Evolutionary conservation across 2,888 invertebrate species (phyloP).

Genomic region (Agriopis leucophaearia): DNA sequence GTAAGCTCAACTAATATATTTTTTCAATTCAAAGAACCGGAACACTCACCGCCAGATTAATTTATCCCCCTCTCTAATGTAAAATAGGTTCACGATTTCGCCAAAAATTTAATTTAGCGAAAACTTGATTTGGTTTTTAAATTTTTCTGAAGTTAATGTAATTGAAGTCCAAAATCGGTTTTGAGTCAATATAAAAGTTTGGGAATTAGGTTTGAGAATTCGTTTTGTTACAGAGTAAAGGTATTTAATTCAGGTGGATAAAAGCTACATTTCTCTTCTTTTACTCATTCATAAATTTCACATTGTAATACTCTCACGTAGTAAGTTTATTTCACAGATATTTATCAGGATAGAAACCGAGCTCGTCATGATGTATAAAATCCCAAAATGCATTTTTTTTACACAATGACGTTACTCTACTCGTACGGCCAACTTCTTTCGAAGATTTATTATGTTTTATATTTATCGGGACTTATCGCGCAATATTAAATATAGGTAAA

Average conservation of each 20-base stretch:
- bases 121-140: slow-evolving; percentile 30
- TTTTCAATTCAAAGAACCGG: not conserved
- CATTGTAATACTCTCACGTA: not conserved
- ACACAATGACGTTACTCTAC: too few relatives aligned
- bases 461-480: too few relatives aligned
- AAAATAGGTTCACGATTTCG: slow-evolving; percentile 10
- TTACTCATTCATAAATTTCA: not conserved
- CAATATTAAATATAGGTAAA: too few relatives aligned
- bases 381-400: too few relatives aligned
- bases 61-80: not conserved
- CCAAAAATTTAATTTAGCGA: slow-evolving; percentile 30
- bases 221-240: slow-evolving; percentile 9
- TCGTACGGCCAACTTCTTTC: too few relatives aligned
- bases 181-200: slow-evolving; percentile 32
- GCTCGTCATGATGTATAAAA: too few relatives aligned
- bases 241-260: too few relatives aligned
- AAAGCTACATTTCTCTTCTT: not conserved
- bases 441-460: too few relatives aligned
- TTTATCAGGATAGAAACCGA: too few relatives aligned
- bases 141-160: slow-evolving; percentile 32
- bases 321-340: too few relatives aligned
- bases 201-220: slow-evolving; percentile 16
- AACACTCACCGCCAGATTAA: not conserved
- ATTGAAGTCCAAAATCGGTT: slow-evolving; percentile 32
- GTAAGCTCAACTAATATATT: not conserved